These are phyloP conservation scores for Endomychus coccineus DNA, from an alignment of 2,888 invertebrate species.

Conservation along the genomic window DNA sequence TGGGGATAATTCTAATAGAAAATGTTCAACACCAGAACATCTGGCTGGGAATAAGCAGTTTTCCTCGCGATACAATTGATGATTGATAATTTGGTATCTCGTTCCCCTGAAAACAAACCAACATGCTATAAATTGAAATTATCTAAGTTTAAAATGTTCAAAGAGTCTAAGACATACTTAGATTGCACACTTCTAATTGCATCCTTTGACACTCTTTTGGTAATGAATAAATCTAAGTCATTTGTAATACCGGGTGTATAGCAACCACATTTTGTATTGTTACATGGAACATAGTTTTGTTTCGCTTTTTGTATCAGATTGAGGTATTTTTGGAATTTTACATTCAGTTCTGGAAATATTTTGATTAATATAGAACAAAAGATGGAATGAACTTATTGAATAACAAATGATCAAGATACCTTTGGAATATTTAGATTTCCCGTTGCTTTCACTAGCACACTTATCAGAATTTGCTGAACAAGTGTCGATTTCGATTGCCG, in stretches of 20 bases:
- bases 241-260: constrained; percentile 54
- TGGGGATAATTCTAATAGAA: constrained; percentile 60
- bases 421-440: too few species aligned
- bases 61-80: constrained; percentile 71
- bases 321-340: constrained; percentile 7
- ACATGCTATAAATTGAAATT: too few species aligned
- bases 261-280: constrained; percentile 59
- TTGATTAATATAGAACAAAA: too few species aligned
- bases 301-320: constrained; percentile 46
- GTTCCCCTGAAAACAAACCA: constrained; percentile 50
- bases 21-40: constrained; percentile 87
- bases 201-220: constrained; percentile 2
- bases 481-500: too few species aligned
- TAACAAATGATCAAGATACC: too few species aligned
- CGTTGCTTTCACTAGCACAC: too few species aligned
- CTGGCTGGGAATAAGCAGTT: constrained; percentile 89
- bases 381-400: too few species aligned
- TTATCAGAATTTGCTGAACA: too few species aligned
- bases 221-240: constrained; percentile 66
- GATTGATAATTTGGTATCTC: constrained; percentile 75
- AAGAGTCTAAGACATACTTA: too few species aligned
- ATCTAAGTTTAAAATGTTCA: background rate
- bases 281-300: constrained; percentile 50
- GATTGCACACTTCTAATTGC: too few species aligned
- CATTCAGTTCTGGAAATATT: constrained; percentile 8